Conservation (phyloP, 64 coral and sea anemone species). For the Porites australiensis region DNA sequence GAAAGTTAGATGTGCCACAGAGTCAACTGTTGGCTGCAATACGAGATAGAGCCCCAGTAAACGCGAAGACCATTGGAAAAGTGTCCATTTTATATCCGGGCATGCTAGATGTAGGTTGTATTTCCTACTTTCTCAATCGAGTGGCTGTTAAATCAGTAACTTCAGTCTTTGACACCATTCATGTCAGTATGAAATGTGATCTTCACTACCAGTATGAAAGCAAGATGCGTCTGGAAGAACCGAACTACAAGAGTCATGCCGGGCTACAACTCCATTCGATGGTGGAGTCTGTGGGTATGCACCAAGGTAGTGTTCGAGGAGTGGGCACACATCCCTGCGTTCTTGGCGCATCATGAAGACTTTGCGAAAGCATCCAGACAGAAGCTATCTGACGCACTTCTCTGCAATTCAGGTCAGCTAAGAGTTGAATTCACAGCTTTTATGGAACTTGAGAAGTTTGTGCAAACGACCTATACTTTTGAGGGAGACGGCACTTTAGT, state of each 20-base stretch:
- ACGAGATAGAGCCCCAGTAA: slow-evolving; percentile 24
- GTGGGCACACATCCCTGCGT: background rate
- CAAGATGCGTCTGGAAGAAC: background rate
- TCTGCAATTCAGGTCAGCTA: background rate
- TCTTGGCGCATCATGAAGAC: background rate
- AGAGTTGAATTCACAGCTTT: slow-evolving; percentile 6
- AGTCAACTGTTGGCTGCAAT: slow-evolving; percentile 36
- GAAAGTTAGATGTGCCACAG: too few relatives aligned
- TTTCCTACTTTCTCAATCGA: background rate
- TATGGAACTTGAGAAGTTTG: slow-evolving; percentile 39
- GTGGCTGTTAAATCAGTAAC: background rate
- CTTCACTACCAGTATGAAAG: background rate
- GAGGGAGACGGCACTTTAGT: slow-evolving; percentile 41
- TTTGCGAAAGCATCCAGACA: background rate
- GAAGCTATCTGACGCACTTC: background rate
- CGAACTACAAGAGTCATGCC: too few relatives aligned
- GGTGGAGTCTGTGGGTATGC: background rate
- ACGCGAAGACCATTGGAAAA: slow-evolving; percentile 7
- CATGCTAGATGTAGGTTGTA: too few relatives aligned
- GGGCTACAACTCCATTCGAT: background rate
- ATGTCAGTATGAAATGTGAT: background rate
- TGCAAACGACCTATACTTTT: slow-evolving; percentile 36
- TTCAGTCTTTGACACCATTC: background rate
- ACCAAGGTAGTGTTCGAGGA: background rate
- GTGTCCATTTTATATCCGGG: slow-evolving; percentile 34